phyloP scores from a whole-genome alignment of 2,797 vertebrate genomes.

The Rhinogobio ventralis region DNA sequence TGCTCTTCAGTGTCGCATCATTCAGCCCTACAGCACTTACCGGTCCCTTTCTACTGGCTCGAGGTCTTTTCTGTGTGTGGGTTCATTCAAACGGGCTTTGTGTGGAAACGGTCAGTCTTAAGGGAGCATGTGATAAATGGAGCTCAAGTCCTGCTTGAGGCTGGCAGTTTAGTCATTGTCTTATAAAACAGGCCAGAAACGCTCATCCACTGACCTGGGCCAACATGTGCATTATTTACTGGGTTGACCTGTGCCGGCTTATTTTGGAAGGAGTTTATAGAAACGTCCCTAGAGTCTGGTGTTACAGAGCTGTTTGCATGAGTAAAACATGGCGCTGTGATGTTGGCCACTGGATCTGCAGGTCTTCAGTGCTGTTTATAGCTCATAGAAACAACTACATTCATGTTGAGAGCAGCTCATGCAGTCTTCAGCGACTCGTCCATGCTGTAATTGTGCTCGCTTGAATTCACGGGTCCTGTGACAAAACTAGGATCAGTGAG shows the following conservation, averaged over 20 bases:
- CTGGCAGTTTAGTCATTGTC: conserved; percentile 33
- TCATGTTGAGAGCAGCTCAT: too few species aligned
- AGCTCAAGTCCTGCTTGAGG: neutral
- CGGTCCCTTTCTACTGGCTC: too few species aligned
- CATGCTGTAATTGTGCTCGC: too few species aligned
- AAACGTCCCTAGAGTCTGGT: neutral
- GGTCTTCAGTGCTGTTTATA: neutral
- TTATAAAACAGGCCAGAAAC: conserved; percentile 40
- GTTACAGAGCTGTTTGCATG: neutral
- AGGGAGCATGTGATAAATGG: conserved; percentile 23
- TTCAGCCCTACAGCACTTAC: too few species aligned
- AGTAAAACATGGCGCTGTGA: conserved; percentile 27
- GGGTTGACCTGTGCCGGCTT: neutral
- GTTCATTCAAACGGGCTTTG: too few species aligned
- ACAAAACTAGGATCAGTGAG: neutral
- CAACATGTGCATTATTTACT: conserved; percentile 35
- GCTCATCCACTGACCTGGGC: neutral
- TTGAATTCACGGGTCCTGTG: too few species aligned
- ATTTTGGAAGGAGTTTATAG: conserved; percentile 1
- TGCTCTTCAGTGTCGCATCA: too few species aligned
- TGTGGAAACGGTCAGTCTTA: neutral
- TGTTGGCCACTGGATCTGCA: neutral
- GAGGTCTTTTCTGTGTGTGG: too few species aligned
- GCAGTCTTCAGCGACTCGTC: too few species aligned
- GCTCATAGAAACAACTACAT: too few species aligned